Base-by-base conservation (phyloP, 2,113 vertebrate species). In the Nanger granti region DNA sequence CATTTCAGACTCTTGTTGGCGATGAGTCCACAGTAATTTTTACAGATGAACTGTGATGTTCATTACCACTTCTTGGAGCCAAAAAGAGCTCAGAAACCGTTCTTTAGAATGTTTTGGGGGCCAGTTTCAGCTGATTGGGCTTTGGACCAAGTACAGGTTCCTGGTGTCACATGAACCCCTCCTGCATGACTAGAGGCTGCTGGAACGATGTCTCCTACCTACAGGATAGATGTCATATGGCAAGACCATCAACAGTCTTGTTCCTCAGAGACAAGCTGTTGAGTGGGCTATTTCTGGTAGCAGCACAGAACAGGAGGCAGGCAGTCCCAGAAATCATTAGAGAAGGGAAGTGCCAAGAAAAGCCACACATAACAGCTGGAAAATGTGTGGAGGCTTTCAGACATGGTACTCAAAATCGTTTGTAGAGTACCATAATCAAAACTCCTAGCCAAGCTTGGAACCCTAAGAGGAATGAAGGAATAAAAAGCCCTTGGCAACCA, bases 261-360 rank as follows among this genome's bases (percentile, higher is more conserved):
- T 60, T 98, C 97, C 96, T 97, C 76, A 62, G 7, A 73, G 95
- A 97, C 60, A 96, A 98, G 96, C 93, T 96, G 98, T 97, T 97
- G 97, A 98, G 95, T 89, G 66, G 95, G 44, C 9, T 52, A 49
- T 97, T 98, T 97, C 90, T 89, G 66, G 92, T 87, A 98, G 88
- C 47, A 84, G 94, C 90, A 95, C 90, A 31, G 97, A 98, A 98
- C 47, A 49, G 84, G 97, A 44, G 0, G 85, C 93, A 98, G 93
- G 86, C 76, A 98, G n/a, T 94, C 86, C 86, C 91, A 98, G 89
- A 98, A 92, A 96, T 93, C 92, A 98, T 87, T 82, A 92, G 94
- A 93, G 91, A 85, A 97, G 93, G 82, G 28, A 94, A 90, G 11
- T 92, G 83, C 84, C 91, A 93, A 93, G 34, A 90, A 69, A 93